phyloP scores from a whole-genome alignment of 2,113 vertebrate genomes.

The Girardinichthys multiradiatus region DNA sequence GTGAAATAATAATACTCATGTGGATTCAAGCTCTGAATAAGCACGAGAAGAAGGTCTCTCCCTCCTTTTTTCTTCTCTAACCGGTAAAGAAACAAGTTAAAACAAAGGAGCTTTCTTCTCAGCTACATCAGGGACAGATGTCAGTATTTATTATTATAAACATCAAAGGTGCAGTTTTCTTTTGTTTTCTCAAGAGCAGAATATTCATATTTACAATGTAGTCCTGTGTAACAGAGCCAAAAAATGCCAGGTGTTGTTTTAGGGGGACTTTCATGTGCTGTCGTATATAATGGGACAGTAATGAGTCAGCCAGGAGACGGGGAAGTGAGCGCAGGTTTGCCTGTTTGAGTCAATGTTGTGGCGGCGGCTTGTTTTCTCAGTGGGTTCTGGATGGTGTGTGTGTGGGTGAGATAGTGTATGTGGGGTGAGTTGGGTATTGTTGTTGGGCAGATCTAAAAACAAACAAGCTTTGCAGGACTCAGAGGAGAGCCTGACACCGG shows the following conservation, averaged over 20 bases:
- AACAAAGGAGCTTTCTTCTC: constrained; percentile 73
- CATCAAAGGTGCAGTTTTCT: constrained; percentile 77
- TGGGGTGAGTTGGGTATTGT: constrained; percentile 59
- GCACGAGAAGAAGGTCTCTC: constrained; percentile 37
- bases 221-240: constrained; percentile 65
- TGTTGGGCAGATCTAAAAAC: constrained; percentile 73
- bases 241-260: constrained; percentile 71
- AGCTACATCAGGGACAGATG: constrained; percentile 60
- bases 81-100: constrained; percentile 64
- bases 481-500: constrained; percentile 59
- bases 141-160: constrained; percentile 78
- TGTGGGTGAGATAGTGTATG: constrained; percentile 58
- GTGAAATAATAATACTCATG: constrained; percentile 53
- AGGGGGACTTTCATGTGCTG: constrained; percentile 73
- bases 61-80: constrained; percentile 34
- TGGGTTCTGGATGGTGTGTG: constrained; percentile 40
- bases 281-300: constrained; percentile 57
- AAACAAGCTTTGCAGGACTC: constrained; percentile 68
- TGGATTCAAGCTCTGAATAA: constrained; percentile 34
- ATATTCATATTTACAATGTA: constrained; percentile 70
- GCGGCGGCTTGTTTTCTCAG: constrained; percentile 77
- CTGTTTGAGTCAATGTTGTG: constrained; percentile 73
- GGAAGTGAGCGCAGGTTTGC: constrained; percentile 72
- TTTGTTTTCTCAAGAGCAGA: constrained; percentile 58
- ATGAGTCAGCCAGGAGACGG: constrained; percentile 64